These are phyloP conservation scores for Drosophila quasianomalipes DNA, from an alignment of 2,888 invertebrate genomes.

Conservation along the genomic window DNA sequence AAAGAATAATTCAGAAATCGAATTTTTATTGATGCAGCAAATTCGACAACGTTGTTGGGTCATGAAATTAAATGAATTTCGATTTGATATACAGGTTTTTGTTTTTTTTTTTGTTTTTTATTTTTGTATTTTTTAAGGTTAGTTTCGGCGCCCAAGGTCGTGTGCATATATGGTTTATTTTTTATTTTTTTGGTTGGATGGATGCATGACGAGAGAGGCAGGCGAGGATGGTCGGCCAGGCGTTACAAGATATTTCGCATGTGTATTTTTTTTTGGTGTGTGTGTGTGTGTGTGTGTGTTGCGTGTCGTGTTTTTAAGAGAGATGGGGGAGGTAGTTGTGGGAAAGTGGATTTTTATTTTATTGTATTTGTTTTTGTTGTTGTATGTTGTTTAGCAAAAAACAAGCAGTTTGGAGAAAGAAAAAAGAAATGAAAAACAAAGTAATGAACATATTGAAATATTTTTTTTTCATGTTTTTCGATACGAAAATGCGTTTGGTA, in stretches of 20 bases:
- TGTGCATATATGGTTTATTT: conserved; percentile 29
- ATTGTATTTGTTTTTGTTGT: conserved; percentile 54
- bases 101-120: background rate
- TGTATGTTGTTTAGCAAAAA: conserved; percentile 75
- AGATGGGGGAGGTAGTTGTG: background rate
- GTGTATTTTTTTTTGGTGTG: conserved; percentile 5
- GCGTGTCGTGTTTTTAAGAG: conserved; percentile 40
- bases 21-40: conserved; percentile 29
- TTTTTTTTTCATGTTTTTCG: conserved; percentile 50
- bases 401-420: conserved; percentile 80
- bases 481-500: conserved; percentile 55
- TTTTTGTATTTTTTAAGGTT: conserved; percentile 15
- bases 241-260: conserved; percentile 46
- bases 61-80: conserved; percentile 30
- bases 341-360: conserved; percentile 31
- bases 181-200: conserved; percentile 27
- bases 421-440: conserved; percentile 81
- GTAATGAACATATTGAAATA: conserved; percentile 80
- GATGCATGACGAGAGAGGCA: conserved; percentile 57
- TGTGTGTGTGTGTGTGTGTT: conserved; percentile 1
- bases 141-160: conserved; percentile 50
- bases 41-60: conserved; percentile 3
- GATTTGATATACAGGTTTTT: conserved; percentile 26
- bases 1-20: conserved; percentile 52
- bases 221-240: conserved; percentile 59